These are phyloP conservation scores for Neosilurus mollespiculum DNA, from an alignment of 2,797 vertebrate genomes.

Conservation along the genomic window DNA sequence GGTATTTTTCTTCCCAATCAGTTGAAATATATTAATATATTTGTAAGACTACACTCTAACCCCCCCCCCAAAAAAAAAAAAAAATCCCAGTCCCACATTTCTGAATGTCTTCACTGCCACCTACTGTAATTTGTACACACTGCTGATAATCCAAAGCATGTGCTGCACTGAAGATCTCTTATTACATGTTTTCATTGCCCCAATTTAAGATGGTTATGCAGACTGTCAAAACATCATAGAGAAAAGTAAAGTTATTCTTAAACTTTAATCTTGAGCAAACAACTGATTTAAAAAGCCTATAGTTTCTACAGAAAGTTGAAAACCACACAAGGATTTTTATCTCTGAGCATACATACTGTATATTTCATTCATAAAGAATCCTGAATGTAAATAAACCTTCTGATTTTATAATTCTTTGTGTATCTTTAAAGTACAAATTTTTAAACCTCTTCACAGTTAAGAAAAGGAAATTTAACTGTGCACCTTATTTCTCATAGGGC, in stretches of 20 bases:
- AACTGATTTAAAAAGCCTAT: background rate
- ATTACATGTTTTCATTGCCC: background rate
- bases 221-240: background rate
- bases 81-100: background rate
- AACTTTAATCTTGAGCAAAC: background rate
- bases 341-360: background rate
- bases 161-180: background rate
- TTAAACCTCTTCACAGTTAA: background rate
- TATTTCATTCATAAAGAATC: background rate
- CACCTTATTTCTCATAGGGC: background rate
- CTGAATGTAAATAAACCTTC: constrained; percentile 9
- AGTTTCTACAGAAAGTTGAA: background rate
- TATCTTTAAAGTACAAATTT: background rate
- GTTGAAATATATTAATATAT: background rate
- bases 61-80: background rate
- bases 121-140: constrained; percentile 33
- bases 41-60: background rate
- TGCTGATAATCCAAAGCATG: background rate
- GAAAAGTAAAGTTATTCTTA: background rate
- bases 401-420: background rate
- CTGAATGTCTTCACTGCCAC: constrained; percentile 34
- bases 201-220: background rate
- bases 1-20: background rate
- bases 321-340: background rate
- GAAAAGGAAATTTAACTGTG: background rate